Evolutionary conservation across 2,113 vertebrate genomes (phyloP), one percentile per base, ranked within the genome.

Genomic region (Aleadryas rufinucha): DNA sequence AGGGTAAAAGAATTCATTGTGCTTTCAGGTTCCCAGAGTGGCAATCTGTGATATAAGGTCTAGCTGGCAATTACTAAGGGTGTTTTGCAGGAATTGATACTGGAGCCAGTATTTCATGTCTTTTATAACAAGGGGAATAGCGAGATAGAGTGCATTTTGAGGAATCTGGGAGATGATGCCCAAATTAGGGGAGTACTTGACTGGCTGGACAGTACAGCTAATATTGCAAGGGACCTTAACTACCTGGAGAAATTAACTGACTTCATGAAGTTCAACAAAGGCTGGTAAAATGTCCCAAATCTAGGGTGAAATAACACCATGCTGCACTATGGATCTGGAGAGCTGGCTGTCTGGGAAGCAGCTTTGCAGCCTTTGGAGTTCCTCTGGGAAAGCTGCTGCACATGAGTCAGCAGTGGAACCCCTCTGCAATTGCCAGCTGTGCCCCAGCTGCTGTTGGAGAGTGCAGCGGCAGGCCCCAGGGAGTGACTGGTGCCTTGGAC

Each of bases 391-490:
- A 77, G 31, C 52, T 71, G 68, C 14, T 72, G 57, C 28, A 33
- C 4, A 1, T 23, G 76, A 83, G 63, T 72, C 66, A 84, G 57
- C 80, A 69, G 41, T 42, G 35, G 59, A 81, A 39, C 12, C 21
- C 9, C 39, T 77, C 30, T 42, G 33, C 45, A 39, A 0, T 44
- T 39, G 27, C n/a, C 53, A 50, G 79, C 84, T 63, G 70, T 13
- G 2, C 68, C 47, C 57, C 72, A 45, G 52, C 37, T 1, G 6
- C 28, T 92, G 3, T 45, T 71, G 57, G 42, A 31, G 41, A 30
- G 26, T 13, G 26, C 47, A 44, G 42, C 56, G 0, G 0, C 23
- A 26, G 52, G 47, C 20, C 12, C 21, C 11, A 16, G 41, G 21
- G 30, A 30, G 13, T 0, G 2, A 59, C 49, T 59, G 12, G 5